Evolutionary conservation across 1,140 invertebrate species (phyloP).

Genomic region (Drosophila lacertosa): DNA sequence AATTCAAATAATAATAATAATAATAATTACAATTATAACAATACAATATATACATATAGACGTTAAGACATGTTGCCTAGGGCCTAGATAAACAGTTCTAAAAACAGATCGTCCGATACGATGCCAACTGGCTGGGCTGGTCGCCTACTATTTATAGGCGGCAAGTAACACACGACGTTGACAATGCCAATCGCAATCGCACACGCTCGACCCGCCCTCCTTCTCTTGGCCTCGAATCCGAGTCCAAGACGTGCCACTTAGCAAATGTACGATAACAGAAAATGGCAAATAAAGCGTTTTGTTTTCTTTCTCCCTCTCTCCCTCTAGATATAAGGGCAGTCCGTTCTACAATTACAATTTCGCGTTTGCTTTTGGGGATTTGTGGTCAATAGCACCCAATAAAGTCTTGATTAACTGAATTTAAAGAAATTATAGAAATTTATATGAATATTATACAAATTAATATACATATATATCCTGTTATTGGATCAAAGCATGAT

Average conservation of each 20-base stretch:
- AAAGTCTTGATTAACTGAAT: too few relatives aligned
- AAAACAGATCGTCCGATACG: slow-evolving; percentile 15
- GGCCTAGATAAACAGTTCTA: slow-evolving; percentile 5
- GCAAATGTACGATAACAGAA: slow-evolving; percentile 32
- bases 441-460: too few relatives aligned
- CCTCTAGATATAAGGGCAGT: not conserved
- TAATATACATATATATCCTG: too few relatives aligned
- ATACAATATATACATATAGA: not conserved
- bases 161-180: slow-evolving; percentile 13
- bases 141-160: slow-evolving; percentile 12
- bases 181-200: slow-evolving; percentile 14
- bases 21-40: not conserved
- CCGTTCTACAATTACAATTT: too few relatives aligned
- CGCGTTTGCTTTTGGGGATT: too few relatives aligned
- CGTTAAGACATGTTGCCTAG: not conserved
- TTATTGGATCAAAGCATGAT: too few relatives aligned
- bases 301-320: not conserved
- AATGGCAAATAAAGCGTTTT: slow-evolving; percentile 16
- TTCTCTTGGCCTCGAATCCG: not conserved
- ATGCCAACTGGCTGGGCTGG: slow-evolving; percentile 8
- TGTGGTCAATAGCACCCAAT: too few relatives aligned
- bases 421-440: too few relatives aligned
- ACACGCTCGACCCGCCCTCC: not conserved
- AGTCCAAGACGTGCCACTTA: slow-evolving; percentile 1
- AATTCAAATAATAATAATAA: too few relatives aligned